Conservation (phyloP, 2,797 vertebrate species). For the Chanos chanos region DNA sequence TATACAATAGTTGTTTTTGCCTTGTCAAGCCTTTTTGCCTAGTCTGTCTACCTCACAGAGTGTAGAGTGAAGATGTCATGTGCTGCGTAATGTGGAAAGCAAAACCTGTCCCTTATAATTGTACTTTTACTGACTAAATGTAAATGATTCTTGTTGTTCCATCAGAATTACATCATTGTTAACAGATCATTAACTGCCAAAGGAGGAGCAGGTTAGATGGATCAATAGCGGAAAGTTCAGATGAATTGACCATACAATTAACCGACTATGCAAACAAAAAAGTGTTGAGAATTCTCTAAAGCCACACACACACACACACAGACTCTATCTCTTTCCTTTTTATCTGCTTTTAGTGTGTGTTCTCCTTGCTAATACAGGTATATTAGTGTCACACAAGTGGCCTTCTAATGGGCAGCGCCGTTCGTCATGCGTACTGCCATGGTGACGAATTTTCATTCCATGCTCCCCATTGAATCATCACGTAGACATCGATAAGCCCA, state of each 20-base stretch:
- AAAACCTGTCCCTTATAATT: conserved; percentile 1
- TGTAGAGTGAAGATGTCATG: background rate
- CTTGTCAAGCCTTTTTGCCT: too few species aligned
- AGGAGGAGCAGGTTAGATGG: conserved; percentile 10
- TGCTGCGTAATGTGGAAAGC: background rate
- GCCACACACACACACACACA: background rate
- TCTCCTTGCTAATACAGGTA: background rate
- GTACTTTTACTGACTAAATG: background rate
- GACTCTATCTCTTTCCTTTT: too few species aligned
- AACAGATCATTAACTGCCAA: conserved; percentile 30
- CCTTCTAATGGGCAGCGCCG: background rate
- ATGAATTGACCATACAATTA: conserved; percentile 4
- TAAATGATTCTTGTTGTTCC: too few species aligned
- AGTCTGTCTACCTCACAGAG: too few species aligned
- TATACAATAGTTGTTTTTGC: too few species aligned
- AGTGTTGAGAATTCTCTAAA: conserved; percentile 8
- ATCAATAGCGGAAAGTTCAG: conserved; percentile 19
- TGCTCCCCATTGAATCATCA: too few species aligned
- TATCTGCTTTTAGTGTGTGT: background rate
- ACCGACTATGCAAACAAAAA: conserved; percentile 9
- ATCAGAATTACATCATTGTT: conserved; percentile 13
- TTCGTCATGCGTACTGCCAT: too few species aligned
- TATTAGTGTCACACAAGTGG: background rate
- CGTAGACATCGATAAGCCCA: too few species aligned
- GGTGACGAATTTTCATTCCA: too few species aligned